Percentiles rank a stretch among this genome's conserved stretches.
These are phyloP conservation scores for Cyprinodon brontotheroides DNA, from an alignment of 2,113 vertebrate genomes.

Conservation along the genomic window DNA sequence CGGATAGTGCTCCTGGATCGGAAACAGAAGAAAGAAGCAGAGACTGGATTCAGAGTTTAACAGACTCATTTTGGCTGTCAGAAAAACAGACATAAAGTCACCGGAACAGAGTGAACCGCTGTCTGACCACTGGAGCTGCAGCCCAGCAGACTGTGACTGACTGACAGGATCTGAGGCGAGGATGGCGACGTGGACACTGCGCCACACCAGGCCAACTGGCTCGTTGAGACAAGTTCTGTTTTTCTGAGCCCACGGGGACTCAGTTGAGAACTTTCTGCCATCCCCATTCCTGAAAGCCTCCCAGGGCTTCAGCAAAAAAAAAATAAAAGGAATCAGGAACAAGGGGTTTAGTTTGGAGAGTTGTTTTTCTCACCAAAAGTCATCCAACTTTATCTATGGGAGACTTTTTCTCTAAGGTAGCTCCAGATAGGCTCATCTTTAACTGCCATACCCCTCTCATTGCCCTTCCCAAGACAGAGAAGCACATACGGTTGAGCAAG, in stretches of 20 bases:
- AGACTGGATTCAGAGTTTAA: slow-evolving; percentile 52
- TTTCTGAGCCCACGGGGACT: slow-evolving; percentile 52
- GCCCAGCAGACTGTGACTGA: slow-evolving; percentile 71
- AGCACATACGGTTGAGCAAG: slow-evolving; percentile 65
- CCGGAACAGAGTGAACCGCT: slow-evolving; percentile 53
- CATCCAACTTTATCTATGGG: slow-evolving; percentile 61
- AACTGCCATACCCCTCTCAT: slow-evolving; percentile 14
- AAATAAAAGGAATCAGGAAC: slow-evolving; percentile 37
- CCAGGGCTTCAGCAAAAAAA: slow-evolving; percentile 38
- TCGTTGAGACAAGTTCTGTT: slow-evolving; percentile 57
- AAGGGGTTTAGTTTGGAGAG: slow-evolving; percentile 38
- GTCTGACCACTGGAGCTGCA: slow-evolving; percentile 57
- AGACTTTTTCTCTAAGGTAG: slow-evolving; percentile 65
- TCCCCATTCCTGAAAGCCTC: slow-evolving; percentile 47
- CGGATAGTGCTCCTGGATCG: slow-evolving; percentile 66
- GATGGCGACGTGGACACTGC: slow-evolving; percentile 65
- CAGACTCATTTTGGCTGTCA: slow-evolving; percentile 52
- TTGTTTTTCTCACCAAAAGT: slow-evolving; percentile 42
- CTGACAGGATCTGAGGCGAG: slow-evolving; percentile 55
- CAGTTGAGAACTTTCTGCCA: slow-evolving; percentile 43
- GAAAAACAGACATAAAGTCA: slow-evolving; percentile 54
- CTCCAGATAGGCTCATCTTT: slow-evolving; percentile 69
- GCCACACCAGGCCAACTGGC: slow-evolving; percentile 70
- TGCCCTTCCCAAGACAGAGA: slow-evolving; percentile 35
- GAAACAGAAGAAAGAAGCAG: slow-evolving; percentile 43